These are phyloP conservation scores for Tenthredo scrophulariae DNA, from an alignment of 2,888 invertebrate species.

Conservation along the genomic window DNA sequence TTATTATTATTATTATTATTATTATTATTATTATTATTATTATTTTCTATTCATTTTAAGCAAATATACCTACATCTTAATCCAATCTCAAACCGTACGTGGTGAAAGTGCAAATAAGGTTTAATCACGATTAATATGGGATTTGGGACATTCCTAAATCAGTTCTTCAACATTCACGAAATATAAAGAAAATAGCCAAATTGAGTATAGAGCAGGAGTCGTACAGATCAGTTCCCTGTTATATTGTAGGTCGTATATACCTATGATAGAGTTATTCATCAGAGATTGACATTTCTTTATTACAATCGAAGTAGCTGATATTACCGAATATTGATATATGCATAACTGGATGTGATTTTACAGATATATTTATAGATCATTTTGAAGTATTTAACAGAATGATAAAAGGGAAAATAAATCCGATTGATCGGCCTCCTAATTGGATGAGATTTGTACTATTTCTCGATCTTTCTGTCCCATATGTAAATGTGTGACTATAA, in stretches of 20 bases:
- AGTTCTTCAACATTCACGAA: conserved; percentile 17
- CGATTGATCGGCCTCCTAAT: neutral
- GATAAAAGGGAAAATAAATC: neutral
- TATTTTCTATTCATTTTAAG: conserved; percentile 8
- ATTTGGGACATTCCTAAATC: conserved; percentile 14
- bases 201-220: neutral
- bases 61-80: conserved; percentile 32
- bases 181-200: neutral
- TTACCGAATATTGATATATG: neutral
- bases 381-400: neutral
- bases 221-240: neutral
- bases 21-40: conserved; percentile 48
- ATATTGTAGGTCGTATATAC: neutral
- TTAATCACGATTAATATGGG: conserved; percentile 20
- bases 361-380: neutral
- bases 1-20: conserved; percentile 30
- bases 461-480: conserved; percentile 14
- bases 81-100: conserved; percentile 22
- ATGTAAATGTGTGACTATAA: conserved; percentile 40
- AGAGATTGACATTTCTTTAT: neutral
- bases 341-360: neutral
- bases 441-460: conserved; percentile 26
- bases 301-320: neutral
- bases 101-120: conserved; percentile 47
- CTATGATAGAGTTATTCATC: neutral